Conservation (phyloP, 1,140 invertebrate genomes). For the Manduca sexta region DNA sequence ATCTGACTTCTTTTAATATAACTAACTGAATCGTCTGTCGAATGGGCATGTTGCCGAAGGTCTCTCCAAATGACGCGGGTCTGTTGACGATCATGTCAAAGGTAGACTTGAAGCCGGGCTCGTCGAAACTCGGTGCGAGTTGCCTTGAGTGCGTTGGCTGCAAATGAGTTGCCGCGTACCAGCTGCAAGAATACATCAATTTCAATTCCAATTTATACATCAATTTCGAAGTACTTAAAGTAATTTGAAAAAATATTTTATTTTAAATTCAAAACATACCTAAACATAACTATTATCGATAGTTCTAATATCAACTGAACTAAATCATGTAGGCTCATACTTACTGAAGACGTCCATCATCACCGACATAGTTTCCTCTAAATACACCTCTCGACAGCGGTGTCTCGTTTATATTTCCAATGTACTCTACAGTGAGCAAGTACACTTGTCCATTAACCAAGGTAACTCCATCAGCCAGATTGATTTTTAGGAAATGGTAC, state of each 20-base stretch:
- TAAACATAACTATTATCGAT: too few species aligned
- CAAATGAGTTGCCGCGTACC: conserved; percentile 85
- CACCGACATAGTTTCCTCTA: conserved; percentile 49
- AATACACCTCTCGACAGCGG: conserved; percentile 57
- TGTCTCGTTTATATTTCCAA: conserved; percentile 64
- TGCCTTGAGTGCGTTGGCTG: conserved; percentile 88
- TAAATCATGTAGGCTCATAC: conserved; percentile 10
- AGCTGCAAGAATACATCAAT: conserved; percentile 65
- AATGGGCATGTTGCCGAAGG: conserved; percentile 54
- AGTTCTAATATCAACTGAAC: too few species aligned
- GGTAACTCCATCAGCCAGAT: conserved; percentile 35
- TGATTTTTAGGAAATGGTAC: conserved; percentile 50
- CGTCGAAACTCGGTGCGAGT: conserved; percentile 94
- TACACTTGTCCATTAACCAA: conserved; percentile 34
- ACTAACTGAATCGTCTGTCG: conserved; percentile 21
- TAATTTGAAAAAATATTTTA: too few species aligned
- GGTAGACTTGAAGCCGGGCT: conserved; percentile 88
- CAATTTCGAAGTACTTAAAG: too few species aligned
- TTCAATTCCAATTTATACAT: too few species aligned
- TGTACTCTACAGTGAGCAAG: conserved; percentile 33
- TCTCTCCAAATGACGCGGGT: conserved; percentile 38
- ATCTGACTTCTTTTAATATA: too few species aligned
- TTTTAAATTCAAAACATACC: too few species aligned
- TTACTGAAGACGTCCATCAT: conserved; percentile 45
- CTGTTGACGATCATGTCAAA: conserved; percentile 74